Evolutionary conservation across 2,113 vertebrate genomes (phyloP).

Genomic region (Seriola rivoliana): DNA sequence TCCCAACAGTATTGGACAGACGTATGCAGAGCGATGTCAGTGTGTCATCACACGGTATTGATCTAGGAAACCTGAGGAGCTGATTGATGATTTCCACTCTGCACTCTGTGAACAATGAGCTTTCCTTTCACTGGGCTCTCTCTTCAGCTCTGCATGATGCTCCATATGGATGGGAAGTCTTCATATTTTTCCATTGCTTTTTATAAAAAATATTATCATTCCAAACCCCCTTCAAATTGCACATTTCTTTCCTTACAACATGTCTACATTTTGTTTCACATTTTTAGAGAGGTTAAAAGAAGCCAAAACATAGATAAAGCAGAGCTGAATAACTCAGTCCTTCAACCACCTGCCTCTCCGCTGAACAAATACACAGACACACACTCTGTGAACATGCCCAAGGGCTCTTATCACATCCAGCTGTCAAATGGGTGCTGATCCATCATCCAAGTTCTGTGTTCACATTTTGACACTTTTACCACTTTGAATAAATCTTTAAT

Average conservation of each 20-base stretch:
- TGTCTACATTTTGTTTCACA: neutral
- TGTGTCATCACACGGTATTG: constrained; percentile 62
- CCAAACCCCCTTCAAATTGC: neutral
- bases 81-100: constrained; percentile 60
- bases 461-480: constrained; percentile 68
- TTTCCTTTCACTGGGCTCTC: constrained; percentile 5
- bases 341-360: constrained; percentile 50
- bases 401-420: constrained; percentile 64
- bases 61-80: constrained; percentile 56
- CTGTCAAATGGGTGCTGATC: constrained; percentile 71
- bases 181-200: constrained; percentile 18
- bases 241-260: neutral
- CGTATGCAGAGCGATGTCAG: constrained; percentile 53
- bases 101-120: constrained; percentile 25
- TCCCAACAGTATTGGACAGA: constrained; percentile 29
- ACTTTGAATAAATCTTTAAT: constrained; percentile 54
- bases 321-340: constrained; percentile 25
- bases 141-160: constrained; percentile 10
- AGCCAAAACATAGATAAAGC: constrained; percentile 33
- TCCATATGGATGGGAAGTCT: neutral
- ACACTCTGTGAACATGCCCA: constrained; percentile 52
- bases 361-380: constrained; percentile 57
- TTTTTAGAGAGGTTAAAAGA: neutral
- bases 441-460: constrained; percentile 64
- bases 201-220: constrained; percentile 9